Evolutionary conservation across 2,888 invertebrate genomes (phyloP).

Genomic region (Lasioglossum marginatum): DNA sequence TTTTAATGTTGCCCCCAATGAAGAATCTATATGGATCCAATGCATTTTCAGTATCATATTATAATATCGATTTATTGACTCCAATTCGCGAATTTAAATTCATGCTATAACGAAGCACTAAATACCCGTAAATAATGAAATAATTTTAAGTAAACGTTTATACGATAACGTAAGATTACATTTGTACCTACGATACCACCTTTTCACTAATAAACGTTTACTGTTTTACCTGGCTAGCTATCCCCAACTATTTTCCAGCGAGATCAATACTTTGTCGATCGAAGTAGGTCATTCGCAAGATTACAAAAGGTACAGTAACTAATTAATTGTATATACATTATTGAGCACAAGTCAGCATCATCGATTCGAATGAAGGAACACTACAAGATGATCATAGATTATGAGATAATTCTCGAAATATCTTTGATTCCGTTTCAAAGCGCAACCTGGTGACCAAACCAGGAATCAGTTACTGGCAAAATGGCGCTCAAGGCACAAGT

Average conservation of each 20-base stretch:
- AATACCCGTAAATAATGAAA: not conserved
- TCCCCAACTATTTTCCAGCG: not conserved
- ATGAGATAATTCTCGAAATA: constrained; percentile 49
- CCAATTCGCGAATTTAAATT: not conserved
- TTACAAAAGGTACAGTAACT: not conserved
- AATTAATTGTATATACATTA: constrained; percentile 29
- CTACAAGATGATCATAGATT: constrained; percentile 34
- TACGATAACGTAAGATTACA: not conserved
- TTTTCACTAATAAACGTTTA: not conserved
- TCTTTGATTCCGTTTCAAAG: constrained; percentile 30
- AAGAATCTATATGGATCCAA: not conserved
- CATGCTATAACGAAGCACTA: not conserved
- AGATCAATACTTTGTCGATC: not conserved
- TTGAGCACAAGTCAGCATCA: constrained; percentile 21
- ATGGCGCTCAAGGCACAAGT: constrained; percentile 95
- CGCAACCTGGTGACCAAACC: constrained; percentile 69
- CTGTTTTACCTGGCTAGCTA: not conserved
- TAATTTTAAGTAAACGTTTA: not conserved
- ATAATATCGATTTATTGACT: not conserved
- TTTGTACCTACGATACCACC: not conserved
- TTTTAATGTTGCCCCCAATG: too few relatives aligned
- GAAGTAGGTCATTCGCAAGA: not conserved
- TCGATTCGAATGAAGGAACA: constrained; percentile 45
- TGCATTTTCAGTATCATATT: not conserved
- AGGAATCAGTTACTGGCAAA: constrained; percentile 84